Conservation (phyloP, 2,113 vertebrate species). For the Chlorodrepanis virens region DNA sequence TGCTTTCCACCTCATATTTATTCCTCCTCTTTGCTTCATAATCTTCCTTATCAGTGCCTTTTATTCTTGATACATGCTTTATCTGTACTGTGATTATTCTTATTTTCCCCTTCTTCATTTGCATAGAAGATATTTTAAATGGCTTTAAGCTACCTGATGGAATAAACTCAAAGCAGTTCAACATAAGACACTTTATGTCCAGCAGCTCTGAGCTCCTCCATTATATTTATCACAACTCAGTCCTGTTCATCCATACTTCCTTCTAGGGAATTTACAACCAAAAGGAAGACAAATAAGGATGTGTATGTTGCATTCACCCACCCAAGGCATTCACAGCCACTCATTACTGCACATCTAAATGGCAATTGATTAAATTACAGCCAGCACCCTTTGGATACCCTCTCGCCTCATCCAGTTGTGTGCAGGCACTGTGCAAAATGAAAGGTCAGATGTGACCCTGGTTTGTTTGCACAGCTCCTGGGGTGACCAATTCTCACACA, state of each 20-base stretch:
- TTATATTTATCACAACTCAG: neutral
- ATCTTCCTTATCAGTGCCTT: neutral
- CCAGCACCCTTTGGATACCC: neutral
- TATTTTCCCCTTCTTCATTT: neutral
- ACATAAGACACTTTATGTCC: neutral
- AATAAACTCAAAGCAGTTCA: neutral
- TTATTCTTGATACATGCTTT: neutral
- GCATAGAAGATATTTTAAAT: neutral
- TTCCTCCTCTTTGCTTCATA: conserved; percentile 33
- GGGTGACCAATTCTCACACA: neutral
- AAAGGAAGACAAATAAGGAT: neutral
- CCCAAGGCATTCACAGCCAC: neutral
- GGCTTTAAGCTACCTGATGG: neutral
- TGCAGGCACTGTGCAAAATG: neutral
- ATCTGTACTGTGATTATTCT: neutral
- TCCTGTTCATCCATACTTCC: neutral
- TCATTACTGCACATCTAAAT: neutral
- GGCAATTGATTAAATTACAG: neutral
- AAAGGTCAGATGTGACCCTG: neutral
- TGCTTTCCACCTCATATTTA: conserved; percentile 4
- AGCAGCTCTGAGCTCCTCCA: neutral
- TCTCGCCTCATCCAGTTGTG: conserved; percentile 6
- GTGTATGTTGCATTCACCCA: neutral
- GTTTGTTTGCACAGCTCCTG: neutral
- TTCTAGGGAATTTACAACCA: neutral